phyloP scores from a whole-genome alignment of 2,113 vertebrate genomes.

The Hippocampus zosterae region DNA sequence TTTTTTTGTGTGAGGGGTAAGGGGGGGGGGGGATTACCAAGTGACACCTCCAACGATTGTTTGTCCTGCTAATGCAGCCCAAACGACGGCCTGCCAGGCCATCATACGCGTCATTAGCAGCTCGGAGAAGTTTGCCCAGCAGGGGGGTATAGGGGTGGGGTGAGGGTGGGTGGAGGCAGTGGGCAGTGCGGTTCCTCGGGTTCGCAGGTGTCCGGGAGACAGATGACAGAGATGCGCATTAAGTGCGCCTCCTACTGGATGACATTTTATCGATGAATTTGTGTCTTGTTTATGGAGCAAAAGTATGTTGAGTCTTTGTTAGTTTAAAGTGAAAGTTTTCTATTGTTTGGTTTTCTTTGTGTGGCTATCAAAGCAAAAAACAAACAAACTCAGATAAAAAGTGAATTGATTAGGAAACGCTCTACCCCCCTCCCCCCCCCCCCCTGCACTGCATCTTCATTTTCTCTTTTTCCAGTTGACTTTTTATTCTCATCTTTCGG shows the following conservation, averaged over 20 bases:
- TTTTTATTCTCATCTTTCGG: no score
- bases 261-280: neutral
- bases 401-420: neutral
- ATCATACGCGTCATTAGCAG: constrained; percentile 60
- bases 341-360: neutral
- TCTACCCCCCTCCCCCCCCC: no score
- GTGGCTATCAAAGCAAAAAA: neutral
- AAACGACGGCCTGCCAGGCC: constrained; percentile 55
- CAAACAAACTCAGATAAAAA: neutral
- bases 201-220: neutral
- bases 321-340: neutral
- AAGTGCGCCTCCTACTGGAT: neutral
- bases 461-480: no score
- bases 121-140: constrained; percentile 36
- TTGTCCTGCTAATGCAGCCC: constrained; percentile 64
- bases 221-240: neutral
- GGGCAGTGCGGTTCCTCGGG: neutral
- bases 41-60: constrained; percentile 64
- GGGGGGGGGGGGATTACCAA: constrained; percentile 61
- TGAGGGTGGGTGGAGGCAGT: constrained; percentile 9
- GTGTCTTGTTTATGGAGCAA: neutral
- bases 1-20: constrained; percentile 16
- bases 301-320: neutral
- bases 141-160: no score
- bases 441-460: no score